Evolutionary conservation across 2,113 vertebrate species (phyloP).

Genomic region (Gadus macrocephalus): DNA sequence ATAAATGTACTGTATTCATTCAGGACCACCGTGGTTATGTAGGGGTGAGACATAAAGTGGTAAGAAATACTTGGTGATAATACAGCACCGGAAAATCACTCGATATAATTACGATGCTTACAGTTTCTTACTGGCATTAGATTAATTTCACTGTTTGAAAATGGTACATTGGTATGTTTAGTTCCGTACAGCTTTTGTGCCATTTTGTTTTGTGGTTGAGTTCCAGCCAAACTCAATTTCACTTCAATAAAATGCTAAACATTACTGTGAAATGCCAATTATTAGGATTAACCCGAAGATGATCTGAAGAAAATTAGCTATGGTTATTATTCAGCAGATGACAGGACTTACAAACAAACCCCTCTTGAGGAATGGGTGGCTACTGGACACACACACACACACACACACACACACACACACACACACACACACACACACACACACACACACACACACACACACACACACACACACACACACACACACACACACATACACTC

Average conservation of each 20-base stretch:
- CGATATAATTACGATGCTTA: too few relatives aligned
- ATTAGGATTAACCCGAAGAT: conserved; percentile 64
- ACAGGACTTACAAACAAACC: conserved; percentile 59
- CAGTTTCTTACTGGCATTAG: too few relatives aligned
- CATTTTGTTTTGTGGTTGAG: conserved; percentile 5
- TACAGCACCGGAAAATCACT: too few relatives aligned
- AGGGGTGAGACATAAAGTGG: too few relatives aligned
- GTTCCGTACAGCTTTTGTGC: background rate
- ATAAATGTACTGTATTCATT: too few relatives aligned
- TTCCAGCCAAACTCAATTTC: conserved; percentile 34
- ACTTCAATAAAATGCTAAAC: conserved; percentile 48
- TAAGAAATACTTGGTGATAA: too few relatives aligned
- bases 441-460: background rate
- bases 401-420: conserved; percentile 2
- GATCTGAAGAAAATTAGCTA: conserved; percentile 55
- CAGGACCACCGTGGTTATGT: too few relatives aligned
- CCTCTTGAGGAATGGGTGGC: conserved; percentile 52
- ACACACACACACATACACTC: too few relatives aligned
- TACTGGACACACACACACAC: conserved; percentile 15
- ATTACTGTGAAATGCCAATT: conserved; percentile 57
- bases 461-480: too few relatives aligned
- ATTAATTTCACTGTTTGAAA: too few relatives aligned
- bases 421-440: background rate
- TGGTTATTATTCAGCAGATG: conserved; percentile 65
- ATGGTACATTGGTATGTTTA: too few relatives aligned